Evolutionary conservation across 2,888 invertebrate genomes (phyloP), one percentile per base, ranked within the genome.

Genomic region (Schizotus pectinicornis): DNA sequence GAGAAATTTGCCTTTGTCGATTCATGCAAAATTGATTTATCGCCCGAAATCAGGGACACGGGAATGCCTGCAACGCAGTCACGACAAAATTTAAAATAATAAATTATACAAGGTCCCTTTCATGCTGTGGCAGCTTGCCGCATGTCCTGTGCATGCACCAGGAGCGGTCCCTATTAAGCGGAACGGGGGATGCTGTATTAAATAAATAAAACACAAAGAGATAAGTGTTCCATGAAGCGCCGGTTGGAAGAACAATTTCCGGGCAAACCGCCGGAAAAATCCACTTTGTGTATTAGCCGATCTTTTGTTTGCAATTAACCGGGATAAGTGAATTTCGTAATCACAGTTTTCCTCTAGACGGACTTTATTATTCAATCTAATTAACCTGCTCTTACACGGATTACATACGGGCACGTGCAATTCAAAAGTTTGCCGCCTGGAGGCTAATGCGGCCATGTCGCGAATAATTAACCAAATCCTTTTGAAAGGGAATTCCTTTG

Each of bases 171-270:
- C 30, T 22, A 12, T 42, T 42, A n/a, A 42, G 7, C 42, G 12
- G 1, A 9, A 42, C 9, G 7, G 22, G 9, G 11, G 11, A 42
- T 41, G 51, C 46, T 11, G 46, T 52, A 47, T 57, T 46, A 32
- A 52, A 39, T 57, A 52, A 57, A 57, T 42, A 52, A 51, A 46
- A 1, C 57, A 57, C 49, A 58, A 53, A 58, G 58, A 43, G 58
- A 43, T 48, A 54, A 58, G 43, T 49, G 43, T 54, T 53, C 53
- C 48, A 58, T 48, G 53, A 58, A 58, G 49, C 39, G 49, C 48
- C 53, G 53, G 49, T 53, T 58, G 52, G 33, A 47, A 35, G 42
- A 52, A 47, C 47, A 56, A 49, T 56, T 56, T 37, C 43, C 42
- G 35, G 38, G 43, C 46, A 48, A 52, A 41, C 32, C 46, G 14